Percentiles rank a stretch among this genome's conserved stretches.
phyloP scores from a whole-genome alignment of 2,797 vertebrate genomes.

The Gymnodraco acuticeps region DNA sequence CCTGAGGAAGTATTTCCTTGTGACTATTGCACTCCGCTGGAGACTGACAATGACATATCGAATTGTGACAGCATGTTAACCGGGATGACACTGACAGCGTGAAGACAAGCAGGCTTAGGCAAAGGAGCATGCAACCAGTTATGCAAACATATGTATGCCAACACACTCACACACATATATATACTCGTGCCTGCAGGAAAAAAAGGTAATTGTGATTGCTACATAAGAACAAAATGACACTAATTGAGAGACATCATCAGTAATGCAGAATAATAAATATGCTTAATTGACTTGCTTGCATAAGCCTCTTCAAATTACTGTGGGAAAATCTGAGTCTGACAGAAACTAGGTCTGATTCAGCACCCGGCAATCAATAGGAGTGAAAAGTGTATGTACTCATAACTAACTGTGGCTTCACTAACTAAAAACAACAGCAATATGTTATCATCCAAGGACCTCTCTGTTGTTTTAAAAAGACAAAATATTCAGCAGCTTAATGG shows the following conservation, averaged over 20 bases:
- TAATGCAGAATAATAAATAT: constrained; percentile 18
- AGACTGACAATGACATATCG: not conserved
- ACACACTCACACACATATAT: not conserved
- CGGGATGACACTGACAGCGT: constrained; percentile 12
- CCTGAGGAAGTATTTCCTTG: not conserved
- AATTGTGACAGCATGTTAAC: constrained; percentile 28
- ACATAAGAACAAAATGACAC: constrained; percentile 24
- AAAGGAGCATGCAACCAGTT: not conserved
- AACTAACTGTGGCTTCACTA: constrained; percentile 18
- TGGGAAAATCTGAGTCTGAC: constrained; percentile 22
- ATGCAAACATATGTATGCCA: not conserved
- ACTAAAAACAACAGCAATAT: constrained; percentile 2
- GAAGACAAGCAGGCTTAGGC: constrained; percentile 24
- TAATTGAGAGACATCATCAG: constrained; percentile 31
- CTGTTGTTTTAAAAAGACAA: not conserved
- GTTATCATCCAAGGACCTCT: constrained; percentile 12
- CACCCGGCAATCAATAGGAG: constrained; percentile 15
- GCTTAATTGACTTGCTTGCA: constrained; percentile 24
- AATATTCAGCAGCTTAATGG: constrained; percentile 5
- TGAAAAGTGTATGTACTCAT: constrained; percentile 43
- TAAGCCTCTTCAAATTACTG: constrained; percentile 29
- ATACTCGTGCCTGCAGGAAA: not conserved
- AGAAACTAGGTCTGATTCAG: constrained; percentile 19
- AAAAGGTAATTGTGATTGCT: constrained; percentile 19
- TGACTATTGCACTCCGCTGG: constrained; percentile 5